Conservation (phyloP, 2,888 invertebrate genomes). For the Hyposoter didymator region DNA sequence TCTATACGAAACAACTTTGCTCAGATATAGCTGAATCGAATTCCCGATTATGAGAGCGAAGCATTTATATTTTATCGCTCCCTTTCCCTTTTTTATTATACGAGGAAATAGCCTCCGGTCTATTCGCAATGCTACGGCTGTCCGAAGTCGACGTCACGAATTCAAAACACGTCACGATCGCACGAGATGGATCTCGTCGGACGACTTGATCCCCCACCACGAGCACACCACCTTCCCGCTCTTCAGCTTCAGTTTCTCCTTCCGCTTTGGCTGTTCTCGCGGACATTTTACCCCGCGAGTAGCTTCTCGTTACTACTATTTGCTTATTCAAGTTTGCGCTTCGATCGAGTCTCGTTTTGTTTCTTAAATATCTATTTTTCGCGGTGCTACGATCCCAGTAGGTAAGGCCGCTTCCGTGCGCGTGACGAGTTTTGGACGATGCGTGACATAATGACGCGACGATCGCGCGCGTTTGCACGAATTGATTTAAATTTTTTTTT, state of each 20-base stretch:
- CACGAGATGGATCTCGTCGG: conserved; percentile 29
- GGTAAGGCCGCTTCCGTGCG: no score
- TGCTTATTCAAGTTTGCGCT: not conserved
- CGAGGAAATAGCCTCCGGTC: not conserved
- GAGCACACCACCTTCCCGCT: not conserved
- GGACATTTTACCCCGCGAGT: no score
- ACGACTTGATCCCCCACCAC: not conserved
- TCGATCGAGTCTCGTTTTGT: no score
- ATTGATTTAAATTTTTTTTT: no score
- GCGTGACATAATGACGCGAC: no score
- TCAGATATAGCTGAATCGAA: not conserved
- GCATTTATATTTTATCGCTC: not conserved
- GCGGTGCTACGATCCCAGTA: no score
- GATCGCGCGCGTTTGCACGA: no score
- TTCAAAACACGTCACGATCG: conserved; percentile 25
- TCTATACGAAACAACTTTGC: not conserved
- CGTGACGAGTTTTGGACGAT: no score
- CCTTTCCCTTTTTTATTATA: not conserved
- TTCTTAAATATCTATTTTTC: no score
- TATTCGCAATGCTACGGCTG: not conserved
- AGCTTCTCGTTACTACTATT: not conserved
- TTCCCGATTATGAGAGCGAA: not conserved
- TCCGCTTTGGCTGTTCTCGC: not conserved
- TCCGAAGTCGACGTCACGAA: not conserved
- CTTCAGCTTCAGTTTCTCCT: not conserved